Base-by-base conservation (phyloP, 2,113 vertebrate species). In the Lota lota region DNA sequence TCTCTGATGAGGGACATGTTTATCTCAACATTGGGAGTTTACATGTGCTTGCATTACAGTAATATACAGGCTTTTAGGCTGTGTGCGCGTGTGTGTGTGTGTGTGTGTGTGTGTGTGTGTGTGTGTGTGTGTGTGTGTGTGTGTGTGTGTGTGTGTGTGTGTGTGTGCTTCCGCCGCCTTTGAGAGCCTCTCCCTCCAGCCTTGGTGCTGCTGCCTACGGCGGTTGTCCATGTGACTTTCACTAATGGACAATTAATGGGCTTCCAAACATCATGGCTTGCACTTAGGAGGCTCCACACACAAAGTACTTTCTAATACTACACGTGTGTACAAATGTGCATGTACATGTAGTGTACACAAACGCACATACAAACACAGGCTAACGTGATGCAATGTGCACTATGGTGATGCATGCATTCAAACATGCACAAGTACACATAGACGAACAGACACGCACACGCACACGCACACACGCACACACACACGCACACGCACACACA, bases 161-260 rank as follows among this genome's bases (percentile, higher is more conserved):
- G 60, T 61, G 60, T 61, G 60, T 61, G 60, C 12, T 64, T 58
- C 28, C 28, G 0, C 28, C 2, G 4, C 61, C 74, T 79, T 61
- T 76, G 51, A 50, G 53, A 70, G 65, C 6, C 20, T 68, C 24
- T 61, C 18, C 15, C 22, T 56, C 63, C 19, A 58, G 58, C 65
- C 64, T 67, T 28, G 21, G 72, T 73, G 72, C 53, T 73, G 72
- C 33, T 47, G 6, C 59, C 22, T 60, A 71, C 56, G 68, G 72
- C 63, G 70, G 74, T n/a, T n/a, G n/a, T n/a, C 63, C 71, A 78
- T 75, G 80, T 82, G 80, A 72, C 68, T 79, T 65, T 12, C 53
- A 47, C 81, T 88, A 89, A 89, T 88, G 85, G 82, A 83, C 82
- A 79, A 84, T 79, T 91, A 86, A 91, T 87, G 84, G 87, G 67